Percentiles rank a stretch among this genome's conserved stretches.
These are phyloP conservation scores for Tretioscincus oriximinensis DNA, from an alignment of 2,113 vertebrate genomes.

Conservation along the genomic window DNA sequence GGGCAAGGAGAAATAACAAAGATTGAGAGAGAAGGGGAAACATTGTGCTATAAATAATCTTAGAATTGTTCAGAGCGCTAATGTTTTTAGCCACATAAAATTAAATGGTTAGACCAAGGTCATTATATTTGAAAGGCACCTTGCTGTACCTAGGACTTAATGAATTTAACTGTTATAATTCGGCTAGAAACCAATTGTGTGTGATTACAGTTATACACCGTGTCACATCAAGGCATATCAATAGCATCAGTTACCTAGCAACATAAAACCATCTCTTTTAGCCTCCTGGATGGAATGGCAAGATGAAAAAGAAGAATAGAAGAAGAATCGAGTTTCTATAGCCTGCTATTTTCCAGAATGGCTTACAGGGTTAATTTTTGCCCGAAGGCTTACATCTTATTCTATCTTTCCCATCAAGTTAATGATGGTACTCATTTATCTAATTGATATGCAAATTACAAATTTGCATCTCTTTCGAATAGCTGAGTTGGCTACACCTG, in stretches of 20 bases:
- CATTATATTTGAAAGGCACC: background rate
- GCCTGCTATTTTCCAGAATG: too few relatives aligned
- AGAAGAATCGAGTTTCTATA: too few relatives aligned
- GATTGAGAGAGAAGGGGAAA: background rate
- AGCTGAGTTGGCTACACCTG: too few relatives aligned
- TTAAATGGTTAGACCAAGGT: background rate
- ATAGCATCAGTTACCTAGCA: background rate
- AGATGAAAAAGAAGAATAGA: too few relatives aligned
- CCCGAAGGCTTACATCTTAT: too few relatives aligned
- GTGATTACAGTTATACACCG: background rate
- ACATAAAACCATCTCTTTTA: background rate
- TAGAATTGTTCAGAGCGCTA: background rate
- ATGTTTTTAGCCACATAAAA: background rate
- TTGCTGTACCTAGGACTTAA: background rate
- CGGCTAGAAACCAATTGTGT: accelerated
- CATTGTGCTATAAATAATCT: background rate
- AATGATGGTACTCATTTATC: too few relatives aligned
- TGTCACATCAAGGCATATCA: background rate
- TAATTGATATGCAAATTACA: too few relatives aligned
- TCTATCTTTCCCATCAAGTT: too few relatives aligned
- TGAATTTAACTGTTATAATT: background rate
- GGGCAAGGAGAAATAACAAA: background rate
- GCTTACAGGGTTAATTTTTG: too few relatives aligned
- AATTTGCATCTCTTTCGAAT: too few relatives aligned
- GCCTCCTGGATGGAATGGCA: accelerated